These are phyloP conservation scores for Elephantulus edwardii DNA, from an alignment of 2,113 vertebrate genomes.

Conservation along the genomic window DNA sequence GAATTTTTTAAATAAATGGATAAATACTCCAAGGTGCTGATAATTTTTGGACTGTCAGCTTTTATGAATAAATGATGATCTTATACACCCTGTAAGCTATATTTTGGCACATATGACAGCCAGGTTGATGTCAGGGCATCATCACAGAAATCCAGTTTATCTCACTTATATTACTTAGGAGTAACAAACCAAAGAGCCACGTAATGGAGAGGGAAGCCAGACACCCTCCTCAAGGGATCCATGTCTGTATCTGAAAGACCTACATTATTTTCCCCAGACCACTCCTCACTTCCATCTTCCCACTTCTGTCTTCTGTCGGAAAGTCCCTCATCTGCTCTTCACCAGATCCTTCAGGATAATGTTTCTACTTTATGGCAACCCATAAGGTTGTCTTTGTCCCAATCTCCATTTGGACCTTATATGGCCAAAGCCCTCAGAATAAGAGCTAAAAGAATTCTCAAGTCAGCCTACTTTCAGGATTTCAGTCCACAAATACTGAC, in stretches of 20 bases:
- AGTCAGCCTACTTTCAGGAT: fast-evolving
- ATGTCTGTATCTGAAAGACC: not conserved
- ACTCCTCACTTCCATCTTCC: no score
- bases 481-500: not conserved
- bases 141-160: fast-evolving
- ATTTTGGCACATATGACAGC: not conserved
- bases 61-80: fast-evolving
- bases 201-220: not conserved
- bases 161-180: not conserved
- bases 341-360: fast-evolving
- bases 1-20: not conserved
- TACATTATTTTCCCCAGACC: fast-evolving
- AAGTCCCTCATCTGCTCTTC: not conserved
- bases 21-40: fast-evolving
- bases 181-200: not conserved
- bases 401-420: not conserved
- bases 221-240: no score
- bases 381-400: fast-evolving
- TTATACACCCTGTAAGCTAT: not conserved
- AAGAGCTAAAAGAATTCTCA: no score
- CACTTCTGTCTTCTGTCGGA: fast-evolving
- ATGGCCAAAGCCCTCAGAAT: fast-evolving
- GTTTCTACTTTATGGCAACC: no score
- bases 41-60: fast-evolving
- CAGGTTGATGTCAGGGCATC: fast-evolving